phyloP scores from a whole-genome alignment of 2,113 vertebrate species.

The Phaethon lepturus region DNA sequence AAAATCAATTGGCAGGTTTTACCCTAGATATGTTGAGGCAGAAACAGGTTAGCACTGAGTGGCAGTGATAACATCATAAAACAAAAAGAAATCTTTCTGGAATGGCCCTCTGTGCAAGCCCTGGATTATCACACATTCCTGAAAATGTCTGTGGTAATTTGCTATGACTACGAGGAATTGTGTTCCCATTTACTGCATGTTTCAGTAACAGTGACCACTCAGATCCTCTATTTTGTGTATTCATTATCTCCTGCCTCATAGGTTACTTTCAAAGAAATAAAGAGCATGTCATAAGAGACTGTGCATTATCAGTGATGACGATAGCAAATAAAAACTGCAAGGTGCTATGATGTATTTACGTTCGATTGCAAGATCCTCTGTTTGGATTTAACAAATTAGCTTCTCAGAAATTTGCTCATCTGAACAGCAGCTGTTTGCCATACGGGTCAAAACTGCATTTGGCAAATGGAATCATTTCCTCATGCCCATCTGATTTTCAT shows the following conservation, averaged over 20 bases:
- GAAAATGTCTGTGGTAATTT: background rate
- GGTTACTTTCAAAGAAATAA: background rate
- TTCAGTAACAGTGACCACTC: background rate
- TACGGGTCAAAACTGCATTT: slow-evolving; percentile 44
- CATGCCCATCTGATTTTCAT: slow-evolving; percentile 61
- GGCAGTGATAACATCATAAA: background rate
- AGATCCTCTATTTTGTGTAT: background rate
- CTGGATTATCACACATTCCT: background rate
- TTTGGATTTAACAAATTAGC: slow-evolving; percentile 6
- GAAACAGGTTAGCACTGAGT: background rate
- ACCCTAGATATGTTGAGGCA: background rate
- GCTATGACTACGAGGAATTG: background rate
- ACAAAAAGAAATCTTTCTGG: background rate
- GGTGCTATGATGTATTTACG: background rate
- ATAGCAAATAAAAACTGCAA: background rate
- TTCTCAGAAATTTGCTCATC: slow-evolving; percentile 38
- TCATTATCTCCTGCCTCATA: background rate
- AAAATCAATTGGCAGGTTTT: background rate
- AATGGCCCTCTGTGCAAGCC: background rate
- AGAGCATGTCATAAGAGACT: background rate
- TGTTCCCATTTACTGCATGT: background rate
- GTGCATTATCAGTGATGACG: background rate
- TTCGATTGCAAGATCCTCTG: background rate
- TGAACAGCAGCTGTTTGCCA: slow-evolving; percentile 62
- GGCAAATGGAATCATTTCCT: slow-evolving; percentile 29